phyloP scores from a whole-genome alignment of 2,888 invertebrate species.

The Fabriciana adippe region DNA sequence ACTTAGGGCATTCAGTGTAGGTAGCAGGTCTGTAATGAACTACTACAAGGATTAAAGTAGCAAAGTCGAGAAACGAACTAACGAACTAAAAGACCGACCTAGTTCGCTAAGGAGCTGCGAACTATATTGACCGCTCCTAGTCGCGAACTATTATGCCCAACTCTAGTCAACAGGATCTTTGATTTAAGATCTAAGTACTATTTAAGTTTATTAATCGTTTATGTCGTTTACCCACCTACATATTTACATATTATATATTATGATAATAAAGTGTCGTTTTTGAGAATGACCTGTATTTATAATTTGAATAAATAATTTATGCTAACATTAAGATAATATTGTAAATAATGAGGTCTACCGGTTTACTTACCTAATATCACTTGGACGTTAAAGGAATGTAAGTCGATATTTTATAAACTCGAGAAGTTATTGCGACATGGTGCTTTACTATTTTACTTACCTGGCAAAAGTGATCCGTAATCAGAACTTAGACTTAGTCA shows the following conservation, averaged over 20 bases:
- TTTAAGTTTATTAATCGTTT: constrained; percentile 6
- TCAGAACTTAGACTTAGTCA: constrained; percentile 39
- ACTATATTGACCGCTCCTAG: too few relatives aligned
- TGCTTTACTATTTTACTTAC: constrained; percentile 16
- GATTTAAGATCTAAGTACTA: constrained; percentile 1
- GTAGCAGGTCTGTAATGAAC: too few relatives aligned
- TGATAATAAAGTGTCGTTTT: constrained; percentile 18
- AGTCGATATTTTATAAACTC: constrained; percentile 22
- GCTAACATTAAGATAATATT: constrained; percentile 29
- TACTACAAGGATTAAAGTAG: too few relatives aligned
- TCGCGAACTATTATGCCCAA: too few relatives aligned
- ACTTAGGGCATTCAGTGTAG: too few relatives aligned
- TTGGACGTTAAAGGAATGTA: constrained; percentile 32
- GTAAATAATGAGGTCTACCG: constrained; percentile 34
- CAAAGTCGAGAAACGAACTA: too few relatives aligned
- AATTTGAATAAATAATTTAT: constrained; percentile 31
- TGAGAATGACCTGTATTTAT: constrained; percentile 25
- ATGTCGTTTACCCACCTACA: constrained; percentile 16
- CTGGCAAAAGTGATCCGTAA: constrained; percentile 41
- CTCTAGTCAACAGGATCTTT: too few relatives aligned
- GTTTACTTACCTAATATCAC: constrained; percentile 30
- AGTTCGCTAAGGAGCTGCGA: too few relatives aligned
- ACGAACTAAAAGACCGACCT: too few relatives aligned
- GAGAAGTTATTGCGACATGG: constrained; percentile 31
- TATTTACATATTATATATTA: constrained; percentile 6